Conservation (phyloP, 2,113 vertebrate species). For the Amazona vittata region DNA sequence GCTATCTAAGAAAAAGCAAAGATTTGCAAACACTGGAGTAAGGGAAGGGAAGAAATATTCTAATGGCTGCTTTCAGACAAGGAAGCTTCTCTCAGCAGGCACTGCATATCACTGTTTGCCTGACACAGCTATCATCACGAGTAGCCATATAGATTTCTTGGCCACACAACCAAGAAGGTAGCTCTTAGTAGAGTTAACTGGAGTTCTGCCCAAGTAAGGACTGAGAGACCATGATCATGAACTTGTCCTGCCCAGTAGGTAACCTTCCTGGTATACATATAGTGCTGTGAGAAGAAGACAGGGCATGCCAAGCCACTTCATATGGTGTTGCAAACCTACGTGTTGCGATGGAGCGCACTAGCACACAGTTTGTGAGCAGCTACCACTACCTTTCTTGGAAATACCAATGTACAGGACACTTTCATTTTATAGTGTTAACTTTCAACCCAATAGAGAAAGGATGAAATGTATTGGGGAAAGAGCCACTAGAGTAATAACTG, state of each 20-base stretch:
- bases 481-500: neutral
- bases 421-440: neutral
- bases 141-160: neutral
- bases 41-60: neutral
- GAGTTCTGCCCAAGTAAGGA: neutral
- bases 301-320: neutral
- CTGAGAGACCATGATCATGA: fast-evolving
- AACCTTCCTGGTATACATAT: neutral
- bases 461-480: neutral
- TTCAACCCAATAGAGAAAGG: neutral
- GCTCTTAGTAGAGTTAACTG: neutral
- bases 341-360: neutral
- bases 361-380: neutral
- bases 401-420: neutral
- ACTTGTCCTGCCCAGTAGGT: neutral
- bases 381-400: neutral
- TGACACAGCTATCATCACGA: fast-evolving
- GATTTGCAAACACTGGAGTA: neutral
- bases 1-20: neutral
- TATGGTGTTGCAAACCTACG: neutral
- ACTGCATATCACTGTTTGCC: neutral
- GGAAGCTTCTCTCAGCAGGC: neutral
- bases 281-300: neutral
- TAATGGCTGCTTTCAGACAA: neutral
- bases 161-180: neutral